These are phyloP conservation scores for Alexandromys fortis DNA, from an alignment of 2,113 vertebrate genomes.

Conservation along the genomic window DNA sequence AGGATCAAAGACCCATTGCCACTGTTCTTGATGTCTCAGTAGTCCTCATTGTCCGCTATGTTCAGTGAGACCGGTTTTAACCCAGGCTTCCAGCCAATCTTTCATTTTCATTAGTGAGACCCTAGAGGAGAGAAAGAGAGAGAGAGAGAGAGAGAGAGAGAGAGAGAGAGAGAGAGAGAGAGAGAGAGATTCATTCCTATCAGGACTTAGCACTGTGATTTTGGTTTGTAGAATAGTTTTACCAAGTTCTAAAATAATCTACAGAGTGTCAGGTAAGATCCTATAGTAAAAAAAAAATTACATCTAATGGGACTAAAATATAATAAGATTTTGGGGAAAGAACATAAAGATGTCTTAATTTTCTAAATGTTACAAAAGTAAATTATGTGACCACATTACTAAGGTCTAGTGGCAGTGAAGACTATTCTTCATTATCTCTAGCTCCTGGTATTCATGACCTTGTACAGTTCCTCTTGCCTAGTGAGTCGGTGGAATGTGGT, in stretches of 20 bases:
- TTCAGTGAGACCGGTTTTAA: too few species aligned
- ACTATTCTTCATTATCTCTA: not conserved
- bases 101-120: not conserved
- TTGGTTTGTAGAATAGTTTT: slow-evolving; percentile 34
- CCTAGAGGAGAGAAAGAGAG: not conserved
- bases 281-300: not conserved
- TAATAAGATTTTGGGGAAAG: not conserved
- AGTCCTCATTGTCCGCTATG: too few species aligned
- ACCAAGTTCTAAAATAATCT: slow-evolving; percentile 27
- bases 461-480: not conserved
- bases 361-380: slow-evolving; percentile 7
- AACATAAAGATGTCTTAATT: slow-evolving; percentile 24
- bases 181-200: not conserved
- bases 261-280: not conserved
- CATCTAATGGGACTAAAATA: not conserved
- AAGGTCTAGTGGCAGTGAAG: not conserved
- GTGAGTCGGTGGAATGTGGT: not conserved
- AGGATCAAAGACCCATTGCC: too few species aligned
- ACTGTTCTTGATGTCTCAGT: too few species aligned
- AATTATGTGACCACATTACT: not conserved
- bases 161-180: not conserved
- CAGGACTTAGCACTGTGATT: not conserved
- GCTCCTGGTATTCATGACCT: not conserved
- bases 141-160: not conserved
- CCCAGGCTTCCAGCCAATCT: not conserved